Conservation (phyloP, 2,888 invertebrate genomes). For the Criorhina ranunculi region DNA sequence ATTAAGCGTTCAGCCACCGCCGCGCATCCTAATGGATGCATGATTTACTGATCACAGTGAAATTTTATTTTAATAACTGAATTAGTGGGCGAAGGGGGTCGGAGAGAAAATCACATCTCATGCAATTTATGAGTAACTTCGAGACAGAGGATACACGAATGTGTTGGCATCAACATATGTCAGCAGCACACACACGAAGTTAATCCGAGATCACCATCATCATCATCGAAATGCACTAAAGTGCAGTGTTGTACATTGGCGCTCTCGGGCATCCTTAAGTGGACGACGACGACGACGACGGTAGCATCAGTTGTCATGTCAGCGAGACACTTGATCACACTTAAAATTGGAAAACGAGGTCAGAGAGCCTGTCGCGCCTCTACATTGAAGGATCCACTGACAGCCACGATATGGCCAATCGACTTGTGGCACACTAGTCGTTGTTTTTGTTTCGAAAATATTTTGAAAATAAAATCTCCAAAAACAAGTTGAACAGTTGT, state of each 20-base stretch:
- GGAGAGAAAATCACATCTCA: conserved; percentile 25
- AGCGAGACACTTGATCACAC: conserved; percentile 63
- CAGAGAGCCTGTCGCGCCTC: conserved; percentile 25
- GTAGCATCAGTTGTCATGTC: conserved; percentile 55
- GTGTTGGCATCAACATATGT: conserved; percentile 67
- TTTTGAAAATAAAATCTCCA: conserved; percentile 50
- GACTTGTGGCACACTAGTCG: not conserved
- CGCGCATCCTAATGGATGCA: conserved; percentile 60
- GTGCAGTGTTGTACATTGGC: conserved; percentile 19
- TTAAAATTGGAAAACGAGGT: conserved; percentile 59
- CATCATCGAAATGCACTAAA: not conserved
- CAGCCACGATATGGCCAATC: conserved; percentile 61
- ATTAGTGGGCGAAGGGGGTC: conserved; percentile 2
- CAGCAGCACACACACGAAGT: conserved; percentile 70
- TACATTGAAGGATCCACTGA: conserved; percentile 25
- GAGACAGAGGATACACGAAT: not conserved
- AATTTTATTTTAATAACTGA: conserved; percentile 68
- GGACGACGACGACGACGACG: conserved; percentile 17
- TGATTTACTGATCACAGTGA: conserved; percentile 72
- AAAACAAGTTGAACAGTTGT: conserved; percentile 54
- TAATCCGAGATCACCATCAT: conserved; percentile 27
- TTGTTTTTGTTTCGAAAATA: conserved; percentile 13
- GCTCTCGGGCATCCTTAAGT: conserved; percentile 33
- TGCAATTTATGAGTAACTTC: conserved; percentile 6
- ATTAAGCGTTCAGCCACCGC: conserved; percentile 52